These are phyloP conservation scores for Protodeltote pygarga DNA, from an alignment of 2,888 invertebrate genomes.

Conservation along the genomic window DNA sequence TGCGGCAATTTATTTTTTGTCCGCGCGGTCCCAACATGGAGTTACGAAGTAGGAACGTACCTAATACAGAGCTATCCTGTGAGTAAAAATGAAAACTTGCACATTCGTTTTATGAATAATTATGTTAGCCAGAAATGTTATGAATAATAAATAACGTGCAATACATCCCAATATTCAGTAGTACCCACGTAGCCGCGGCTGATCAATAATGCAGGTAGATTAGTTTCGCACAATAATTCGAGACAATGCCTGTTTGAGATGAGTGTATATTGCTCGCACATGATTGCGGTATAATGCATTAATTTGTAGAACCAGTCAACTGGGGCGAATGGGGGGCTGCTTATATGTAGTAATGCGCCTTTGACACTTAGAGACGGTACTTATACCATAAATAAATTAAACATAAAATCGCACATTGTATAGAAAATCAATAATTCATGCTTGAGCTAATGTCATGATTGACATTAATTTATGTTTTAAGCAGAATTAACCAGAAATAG, in stretches of 20 bases:
- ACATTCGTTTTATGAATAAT: not conserved
- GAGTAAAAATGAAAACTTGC: not conserved
- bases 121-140: too few relatives aligned
- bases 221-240: not conserved
- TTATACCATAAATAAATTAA: too few relatives aligned
- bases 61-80: not conserved
- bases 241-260: not conserved
- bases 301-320: not conserved
- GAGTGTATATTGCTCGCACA: not conserved
- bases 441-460: too few relatives aligned
- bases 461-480: too few relatives aligned
- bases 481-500: too few relatives aligned
- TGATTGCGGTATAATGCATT: not conserved
- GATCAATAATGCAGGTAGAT: not conserved
- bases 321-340: not conserved
- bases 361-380: too few relatives aligned
- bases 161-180: not conserved
- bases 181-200: not conserved
- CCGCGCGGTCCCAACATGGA: not conserved
- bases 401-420: too few relatives aligned
- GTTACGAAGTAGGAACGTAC: conserved; percentile 3
- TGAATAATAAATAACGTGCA: too few relatives aligned
- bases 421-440: too few relatives aligned
- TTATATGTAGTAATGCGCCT: not conserved
- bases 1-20: conserved; percentile 29